A percentile compares a stretch with the other conserved stretches of the same genome.
phyloP scores from a whole-genome alignment of 2,113 vertebrate species.

The Odobenus rosmarus region DNA sequence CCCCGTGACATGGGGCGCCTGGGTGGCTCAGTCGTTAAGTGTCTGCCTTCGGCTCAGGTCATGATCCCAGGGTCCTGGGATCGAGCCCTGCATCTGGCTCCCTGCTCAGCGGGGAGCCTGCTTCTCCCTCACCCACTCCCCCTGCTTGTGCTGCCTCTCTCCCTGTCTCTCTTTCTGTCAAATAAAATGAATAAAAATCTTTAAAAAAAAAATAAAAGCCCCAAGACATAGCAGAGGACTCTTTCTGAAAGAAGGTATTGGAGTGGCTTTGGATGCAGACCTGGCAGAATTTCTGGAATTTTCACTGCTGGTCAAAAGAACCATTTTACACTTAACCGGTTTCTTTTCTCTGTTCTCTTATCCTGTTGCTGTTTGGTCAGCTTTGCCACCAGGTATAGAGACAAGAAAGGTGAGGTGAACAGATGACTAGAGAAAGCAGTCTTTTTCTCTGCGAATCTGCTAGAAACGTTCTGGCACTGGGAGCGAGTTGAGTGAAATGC shows the following conservation, averaged over 20 bases:
- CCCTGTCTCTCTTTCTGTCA: too few relatives aligned
- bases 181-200: too few relatives aligned
- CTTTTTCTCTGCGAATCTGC: slow-evolving; percentile 21
- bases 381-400: background rate
- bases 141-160: too few relatives aligned
- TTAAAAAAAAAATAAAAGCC: background rate
- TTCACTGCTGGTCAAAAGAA: background rate
- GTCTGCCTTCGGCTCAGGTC: too few relatives aligned
- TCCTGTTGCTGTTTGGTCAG: background rate
- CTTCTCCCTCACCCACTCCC: too few relatives aligned
- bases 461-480: slow-evolving; percentile 27
- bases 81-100: too few relatives aligned
- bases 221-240: background rate
- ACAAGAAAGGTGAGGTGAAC: background rate
- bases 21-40: too few relatives aligned
- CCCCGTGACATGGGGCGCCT: background rate
- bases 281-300: background rate
- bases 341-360: slow-evolving; percentile 14
- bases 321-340: background rate
- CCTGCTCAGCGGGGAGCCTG: too few relatives aligned
- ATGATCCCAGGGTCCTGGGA: too few relatives aligned
- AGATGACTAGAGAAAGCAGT: slow-evolving; percentile 13
- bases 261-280: background rate
- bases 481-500: slow-evolving; percentile 56
- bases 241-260: background rate